Conservation (phyloP, 2,888 invertebrate genomes). For the Epinotia brunnichana region DNA sequence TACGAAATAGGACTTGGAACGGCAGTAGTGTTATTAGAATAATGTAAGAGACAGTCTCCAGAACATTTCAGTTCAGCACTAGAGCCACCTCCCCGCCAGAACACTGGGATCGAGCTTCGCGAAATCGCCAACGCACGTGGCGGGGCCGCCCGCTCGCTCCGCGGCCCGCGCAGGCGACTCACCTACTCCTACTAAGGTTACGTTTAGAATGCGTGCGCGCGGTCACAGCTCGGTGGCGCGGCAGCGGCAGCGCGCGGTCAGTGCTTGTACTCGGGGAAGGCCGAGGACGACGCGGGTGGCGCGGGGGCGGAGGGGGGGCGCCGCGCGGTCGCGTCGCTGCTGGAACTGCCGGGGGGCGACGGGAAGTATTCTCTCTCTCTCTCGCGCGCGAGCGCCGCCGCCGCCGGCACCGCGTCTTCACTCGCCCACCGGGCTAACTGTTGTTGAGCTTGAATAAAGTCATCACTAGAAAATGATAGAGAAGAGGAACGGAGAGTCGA, state of each 20-base stretch:
- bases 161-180: constrained; percentile 34
- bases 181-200: constrained; percentile 25
- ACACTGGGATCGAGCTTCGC: constrained; percentile 29
- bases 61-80: background rate
- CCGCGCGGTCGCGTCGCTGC: constrained; percentile 56
- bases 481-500: constrained; percentile 88
- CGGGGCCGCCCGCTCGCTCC: constrained; percentile 63
- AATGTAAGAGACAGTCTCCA: background rate
- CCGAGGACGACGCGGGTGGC: constrained; percentile 74
- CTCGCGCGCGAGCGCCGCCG: constrained; percentile 78
- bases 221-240: constrained; percentile 53
- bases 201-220: constrained; percentile 46
- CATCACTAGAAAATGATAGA: constrained; percentile 97
- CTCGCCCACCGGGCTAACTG: constrained; percentile 97
- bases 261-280: constrained; percentile 90
- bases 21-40: background rate
- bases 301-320: constrained; percentile 53
- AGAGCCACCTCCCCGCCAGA: constrained; percentile 4
- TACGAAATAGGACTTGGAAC: background rate
- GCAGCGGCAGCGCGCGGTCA: constrained; percentile 77
- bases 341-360: constrained; percentile 74
- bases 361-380: constrained; percentile 73
- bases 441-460: constrained; percentile 98
- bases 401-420: constrained; percentile 89
- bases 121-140: constrained; percentile 69